Percentiles rank a stretch among this genome's conserved stretches.
Conservation (phyloP, 64 coral and sea anemone genomes). For the Montipora sp. region DNA sequence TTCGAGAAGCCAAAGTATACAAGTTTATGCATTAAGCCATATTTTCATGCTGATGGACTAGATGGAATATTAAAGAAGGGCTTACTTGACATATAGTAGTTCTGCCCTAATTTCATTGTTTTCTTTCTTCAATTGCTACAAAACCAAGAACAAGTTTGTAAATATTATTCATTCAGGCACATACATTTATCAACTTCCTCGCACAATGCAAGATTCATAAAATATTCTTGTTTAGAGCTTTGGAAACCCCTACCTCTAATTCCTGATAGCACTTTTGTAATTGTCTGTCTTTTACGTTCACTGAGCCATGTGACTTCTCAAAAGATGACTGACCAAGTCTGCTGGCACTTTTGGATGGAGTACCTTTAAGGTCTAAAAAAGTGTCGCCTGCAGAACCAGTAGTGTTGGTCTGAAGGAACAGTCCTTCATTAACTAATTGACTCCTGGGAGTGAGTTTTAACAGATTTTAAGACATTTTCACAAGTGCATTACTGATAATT, state of each 20-base stretch:
- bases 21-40: no score
- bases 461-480: no score
- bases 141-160: not conserved
- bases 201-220: no score
- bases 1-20: no score
- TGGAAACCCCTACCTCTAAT: conserved; percentile 17
- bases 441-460: no score
- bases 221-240: no score
- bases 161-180: not conserved
- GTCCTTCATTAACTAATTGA: no score
- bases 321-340: not conserved
- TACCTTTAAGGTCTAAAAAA: not conserved
- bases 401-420: not conserved
- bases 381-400: not conserved
- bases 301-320: not conserved
- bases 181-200: not conserved
- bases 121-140: conserved; percentile 32
- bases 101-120: conserved; percentile 68
- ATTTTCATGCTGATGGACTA: no score
- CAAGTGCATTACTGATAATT: not conserved
- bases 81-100: conserved; percentile 56
- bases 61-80: not conserved
- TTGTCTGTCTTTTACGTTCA: conserved; percentile 4
- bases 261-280: conserved; percentile 38
- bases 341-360: conserved; percentile 3